Evolutionary conservation across 2,888 invertebrate genomes (phyloP), one percentile per base, ranked within the genome.

Genomic region (Aleiodes testaceus): DNA sequence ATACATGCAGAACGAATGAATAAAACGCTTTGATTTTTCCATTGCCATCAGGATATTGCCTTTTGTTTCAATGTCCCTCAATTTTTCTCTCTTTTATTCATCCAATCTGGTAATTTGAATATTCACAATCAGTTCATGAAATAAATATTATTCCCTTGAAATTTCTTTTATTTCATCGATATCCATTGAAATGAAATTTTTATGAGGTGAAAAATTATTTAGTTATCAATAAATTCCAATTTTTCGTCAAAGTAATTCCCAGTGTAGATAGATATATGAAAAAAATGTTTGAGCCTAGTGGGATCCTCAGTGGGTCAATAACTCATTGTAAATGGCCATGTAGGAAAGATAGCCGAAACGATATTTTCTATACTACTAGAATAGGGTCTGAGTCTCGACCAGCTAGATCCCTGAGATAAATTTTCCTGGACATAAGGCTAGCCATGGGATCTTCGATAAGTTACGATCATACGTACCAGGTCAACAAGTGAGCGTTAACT

Each of bases 401-500:
- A n/a, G 42, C 18, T 61, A 61, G 44, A 61, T 61, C 66, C 67
- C 47, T 30, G 66, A 71, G 71, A 71, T 71, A 71, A 67, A 71
- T 71, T 71, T n/a, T 63, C 63, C 61, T 45, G 63, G 66, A 71
- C 67, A 61, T 59, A 67, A 67, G 71, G 66, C 71, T 30, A 16
- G 30, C 52, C 52, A 44, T 18, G 12, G 71, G 67, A 67, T 67
- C 67, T 44, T 61, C 45, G 71, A 71, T 71, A 71, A 71, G 63
- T 71, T 71, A 71, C 71, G 67, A 71, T 61, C 44, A 30, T 66
- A 61, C 67, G 45, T 61, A 81, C 74, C 78, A 76, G 84, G 83
- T 82, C 81, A 84, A 85, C 82, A 84, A 84, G 84, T 82, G 82
- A 81, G 79, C 80, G 74, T 81, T 82, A 80, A 81, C 81, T 84